A percentile compares a stretch with the other conserved stretches of the same genome.
These are phyloP conservation scores for Hirtodrosophila cameraria DNA, from an alignment of 2,888 invertebrate genomes.

Conservation along the genomic window DNA sequence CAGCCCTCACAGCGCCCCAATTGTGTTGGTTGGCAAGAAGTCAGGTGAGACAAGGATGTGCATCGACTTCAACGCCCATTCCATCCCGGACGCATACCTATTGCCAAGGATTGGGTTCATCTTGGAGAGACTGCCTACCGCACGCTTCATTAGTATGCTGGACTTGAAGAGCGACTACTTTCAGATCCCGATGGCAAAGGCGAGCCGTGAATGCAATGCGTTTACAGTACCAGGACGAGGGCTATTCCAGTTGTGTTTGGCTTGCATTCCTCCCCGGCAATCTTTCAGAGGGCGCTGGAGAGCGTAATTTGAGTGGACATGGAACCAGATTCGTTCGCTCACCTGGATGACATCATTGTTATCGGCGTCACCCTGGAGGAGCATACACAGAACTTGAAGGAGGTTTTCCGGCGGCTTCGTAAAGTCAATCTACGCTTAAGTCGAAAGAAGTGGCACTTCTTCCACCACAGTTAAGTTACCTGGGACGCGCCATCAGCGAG, in stretches of 20 bases:
- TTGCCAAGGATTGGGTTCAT: constrained; percentile 1
- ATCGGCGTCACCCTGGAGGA: neutral
- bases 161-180: constrained; percentile 10
- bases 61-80: constrained; percentile 9
- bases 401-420: too few species aligned
- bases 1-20: constrained; percentile 13
- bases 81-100: constrained; percentile 8
- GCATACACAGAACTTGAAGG: neutral
- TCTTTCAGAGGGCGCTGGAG: neutral
- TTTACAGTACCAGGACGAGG: too few species aligned
- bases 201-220: neutral
- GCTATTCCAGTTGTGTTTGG: too few species aligned
- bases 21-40: constrained; percentile 4
- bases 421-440: neutral
- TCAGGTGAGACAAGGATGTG: neutral
- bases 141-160: too few species aligned
- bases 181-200: constrained; percentile 9
- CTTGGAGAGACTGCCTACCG: too few species aligned
- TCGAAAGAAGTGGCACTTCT: neutral
- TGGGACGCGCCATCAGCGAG: constrained; percentile 4
- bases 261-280: too few species aligned
- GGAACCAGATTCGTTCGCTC: constrained; percentile 9
- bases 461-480: neutral
- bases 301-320: constrained; percentile 1
- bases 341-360: constrained; percentile 8